Evolutionary conservation across 2,797 vertebrate species (phyloP).

Genomic region (Myotis vivesi): DNA sequence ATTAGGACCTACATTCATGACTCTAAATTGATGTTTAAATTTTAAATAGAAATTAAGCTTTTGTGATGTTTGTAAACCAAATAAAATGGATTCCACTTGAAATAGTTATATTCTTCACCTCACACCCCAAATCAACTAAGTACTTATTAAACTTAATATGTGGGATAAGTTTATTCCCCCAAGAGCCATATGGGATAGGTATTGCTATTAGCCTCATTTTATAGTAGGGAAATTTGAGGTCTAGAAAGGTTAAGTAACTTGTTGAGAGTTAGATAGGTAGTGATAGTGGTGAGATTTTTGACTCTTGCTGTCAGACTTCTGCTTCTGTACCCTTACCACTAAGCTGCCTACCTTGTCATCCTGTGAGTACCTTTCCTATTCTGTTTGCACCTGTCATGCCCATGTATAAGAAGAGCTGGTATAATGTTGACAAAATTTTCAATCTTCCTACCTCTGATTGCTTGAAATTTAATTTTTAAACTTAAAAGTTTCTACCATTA

Average conservation of each 20-base stretch:
- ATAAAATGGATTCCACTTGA: not conserved
- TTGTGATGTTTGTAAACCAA: not conserved
- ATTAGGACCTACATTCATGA: not conserved
- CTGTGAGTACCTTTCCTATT: not conserved
- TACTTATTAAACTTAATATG: not conserved
- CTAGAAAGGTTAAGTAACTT: not conserved
- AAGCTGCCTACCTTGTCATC: not conserved
- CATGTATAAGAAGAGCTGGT: not conserved
- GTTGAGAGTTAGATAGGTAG: not conserved
- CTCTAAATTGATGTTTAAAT: conserved; percentile 24
- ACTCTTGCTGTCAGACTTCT: not conserved
- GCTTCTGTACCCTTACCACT: not conserved
- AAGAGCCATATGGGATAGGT: not conserved
- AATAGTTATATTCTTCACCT: not conserved
- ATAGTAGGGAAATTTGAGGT: not conserved
- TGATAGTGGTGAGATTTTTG: not conserved
- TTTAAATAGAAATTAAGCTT: conserved; percentile 25
- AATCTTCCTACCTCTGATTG: not conserved
- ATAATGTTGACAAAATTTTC: not conserved
- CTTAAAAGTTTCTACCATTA: not conserved
- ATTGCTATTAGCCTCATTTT: not conserved
- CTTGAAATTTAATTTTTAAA: not conserved
- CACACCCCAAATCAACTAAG: not conserved
- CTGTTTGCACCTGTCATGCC: not conserved
- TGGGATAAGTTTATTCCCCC: not conserved